These are phyloP conservation scores for Oegoconia quadripuncta DNA, from an alignment of 2,888 invertebrate genomes.

Conservation along the genomic window DNA sequence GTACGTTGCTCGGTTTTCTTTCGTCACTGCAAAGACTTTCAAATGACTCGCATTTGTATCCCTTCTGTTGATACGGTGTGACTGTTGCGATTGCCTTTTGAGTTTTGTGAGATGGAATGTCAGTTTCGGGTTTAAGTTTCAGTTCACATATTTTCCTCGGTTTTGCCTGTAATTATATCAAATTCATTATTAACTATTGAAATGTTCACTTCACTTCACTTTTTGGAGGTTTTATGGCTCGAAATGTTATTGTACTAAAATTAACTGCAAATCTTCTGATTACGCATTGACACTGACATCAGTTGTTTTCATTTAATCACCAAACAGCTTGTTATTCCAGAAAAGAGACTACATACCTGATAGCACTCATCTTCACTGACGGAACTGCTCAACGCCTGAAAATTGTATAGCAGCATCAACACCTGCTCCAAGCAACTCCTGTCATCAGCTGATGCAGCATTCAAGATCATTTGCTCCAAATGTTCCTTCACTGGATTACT, in stretches of 20 bases:
- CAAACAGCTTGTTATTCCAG: too few relatives aligned
- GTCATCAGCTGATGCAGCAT: constrained; percentile 76
- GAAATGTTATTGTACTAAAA: too few relatives aligned
- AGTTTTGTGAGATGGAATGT: constrained; percentile 61
- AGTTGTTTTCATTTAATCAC: too few relatives aligned
- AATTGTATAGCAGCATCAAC: constrained; percentile 79
- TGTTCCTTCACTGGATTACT: constrained; percentile 72
- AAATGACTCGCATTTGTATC: constrained; percentile 67
- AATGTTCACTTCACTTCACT: too few relatives aligned
- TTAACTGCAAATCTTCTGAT: too few relatives aligned
- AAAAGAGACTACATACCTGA: constrained; percentile 73
- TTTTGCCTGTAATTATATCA: constrained; percentile 53
- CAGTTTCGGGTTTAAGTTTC: constrained; percentile 58
- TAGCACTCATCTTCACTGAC: constrained; percentile 78
- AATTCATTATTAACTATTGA: constrained; percentile 5
- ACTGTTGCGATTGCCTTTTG: constrained; percentile 82
- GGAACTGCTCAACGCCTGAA: constrained; percentile 77
- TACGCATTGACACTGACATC: too few relatives aligned
- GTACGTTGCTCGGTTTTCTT: constrained; percentile 74
- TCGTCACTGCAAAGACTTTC: constrained; percentile 69
- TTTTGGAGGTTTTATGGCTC: too few relatives aligned
- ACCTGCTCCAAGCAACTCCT: constrained; percentile 82
- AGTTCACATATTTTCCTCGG: constrained; percentile 65
- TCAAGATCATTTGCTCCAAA: constrained; percentile 72
- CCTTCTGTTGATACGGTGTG: constrained; percentile 79